Evolutionary conservation across 2,113 vertebrate species (phyloP).

Genomic region (Penelope pileata): DNA sequence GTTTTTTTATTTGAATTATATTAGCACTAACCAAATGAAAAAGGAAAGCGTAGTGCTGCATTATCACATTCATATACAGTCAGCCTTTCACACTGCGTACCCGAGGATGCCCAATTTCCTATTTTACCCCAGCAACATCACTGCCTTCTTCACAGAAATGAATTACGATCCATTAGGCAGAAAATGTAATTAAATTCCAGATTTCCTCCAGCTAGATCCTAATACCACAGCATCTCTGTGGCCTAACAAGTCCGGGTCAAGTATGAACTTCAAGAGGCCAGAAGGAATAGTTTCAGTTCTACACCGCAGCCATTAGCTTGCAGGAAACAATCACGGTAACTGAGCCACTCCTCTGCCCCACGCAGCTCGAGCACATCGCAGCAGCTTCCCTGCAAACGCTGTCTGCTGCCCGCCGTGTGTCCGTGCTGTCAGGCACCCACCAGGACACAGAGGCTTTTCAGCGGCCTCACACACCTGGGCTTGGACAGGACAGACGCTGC

Average conservation of each 20-base stretch:
- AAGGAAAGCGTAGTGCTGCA: background rate
- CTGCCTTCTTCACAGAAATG: background rate
- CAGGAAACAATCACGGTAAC: background rate
- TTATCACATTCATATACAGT: background rate
- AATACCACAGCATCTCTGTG: background rate
- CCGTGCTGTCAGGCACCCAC: background rate
- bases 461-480: background rate
- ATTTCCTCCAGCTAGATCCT: conserved; percentile 26
- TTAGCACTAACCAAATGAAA: background rate
- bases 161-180: conserved; percentile 49
- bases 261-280: conserved; percentile 26
- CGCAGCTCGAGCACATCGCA: background rate
- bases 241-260: conserved; percentile 31
- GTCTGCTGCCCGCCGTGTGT: background rate
- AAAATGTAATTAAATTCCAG: conserved; percentile 29
- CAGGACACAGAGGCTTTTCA: background rate
- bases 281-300: background rate
- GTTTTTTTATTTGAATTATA: background rate
- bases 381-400: background rate
- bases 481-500: background rate
- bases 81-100: background rate
- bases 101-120: background rate
- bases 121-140: background rate
- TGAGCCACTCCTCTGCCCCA: background rate
- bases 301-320: background rate